phyloP scores from a whole-genome alignment of 2,113 vertebrate genomes.

The Oncorhynchus tshawytscha region DNA sequence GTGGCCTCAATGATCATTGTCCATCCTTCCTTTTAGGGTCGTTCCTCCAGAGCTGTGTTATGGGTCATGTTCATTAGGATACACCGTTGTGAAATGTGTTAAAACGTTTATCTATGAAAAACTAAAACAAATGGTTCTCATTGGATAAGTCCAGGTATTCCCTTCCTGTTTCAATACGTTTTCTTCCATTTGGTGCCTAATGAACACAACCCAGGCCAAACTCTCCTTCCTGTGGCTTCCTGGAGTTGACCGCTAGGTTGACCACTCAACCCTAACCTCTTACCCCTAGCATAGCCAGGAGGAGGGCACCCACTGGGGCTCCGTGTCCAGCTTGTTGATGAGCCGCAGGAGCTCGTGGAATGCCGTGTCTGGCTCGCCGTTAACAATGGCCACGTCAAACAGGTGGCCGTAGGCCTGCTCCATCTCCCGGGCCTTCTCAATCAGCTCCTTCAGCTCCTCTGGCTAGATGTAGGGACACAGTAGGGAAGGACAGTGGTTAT shows the following conservation, averaged over 20 bases:
- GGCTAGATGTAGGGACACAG: constrained; percentile 69
- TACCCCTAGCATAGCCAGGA: constrained; percentile 82
- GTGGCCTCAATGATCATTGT: constrained; percentile 21
- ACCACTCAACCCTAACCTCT: background rate
- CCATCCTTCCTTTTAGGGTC: background rate
- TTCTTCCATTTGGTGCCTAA: too few relatives aligned
- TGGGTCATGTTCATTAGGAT: too few relatives aligned
- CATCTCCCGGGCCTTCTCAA: constrained; percentile 95
- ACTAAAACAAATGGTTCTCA: too few relatives aligned
- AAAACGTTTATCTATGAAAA: too few relatives aligned
- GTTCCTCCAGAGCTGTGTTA: too few relatives aligned
- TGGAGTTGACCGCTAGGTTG: too few relatives aligned
- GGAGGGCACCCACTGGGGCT: constrained; percentile 97
- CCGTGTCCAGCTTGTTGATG: constrained; percentile 92
- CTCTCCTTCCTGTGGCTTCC: background rate
- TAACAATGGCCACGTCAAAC: constrained; percentile 89
- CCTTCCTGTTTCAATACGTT: too few relatives aligned
- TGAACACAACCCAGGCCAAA: background rate
- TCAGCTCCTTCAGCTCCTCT: constrained; percentile 89
- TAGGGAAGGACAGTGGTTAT: background rate
- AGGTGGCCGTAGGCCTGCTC: constrained; percentile 90
- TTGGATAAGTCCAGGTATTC: too few relatives aligned
- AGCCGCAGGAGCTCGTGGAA: constrained; percentile 86
- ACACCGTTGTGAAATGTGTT: too few relatives aligned
- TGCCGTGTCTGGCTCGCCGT: constrained; percentile 85